Evolutionary conservation across 2,113 vertebrate species (phyloP).

Genomic region (Nothobranchius kuhntae): DNA sequence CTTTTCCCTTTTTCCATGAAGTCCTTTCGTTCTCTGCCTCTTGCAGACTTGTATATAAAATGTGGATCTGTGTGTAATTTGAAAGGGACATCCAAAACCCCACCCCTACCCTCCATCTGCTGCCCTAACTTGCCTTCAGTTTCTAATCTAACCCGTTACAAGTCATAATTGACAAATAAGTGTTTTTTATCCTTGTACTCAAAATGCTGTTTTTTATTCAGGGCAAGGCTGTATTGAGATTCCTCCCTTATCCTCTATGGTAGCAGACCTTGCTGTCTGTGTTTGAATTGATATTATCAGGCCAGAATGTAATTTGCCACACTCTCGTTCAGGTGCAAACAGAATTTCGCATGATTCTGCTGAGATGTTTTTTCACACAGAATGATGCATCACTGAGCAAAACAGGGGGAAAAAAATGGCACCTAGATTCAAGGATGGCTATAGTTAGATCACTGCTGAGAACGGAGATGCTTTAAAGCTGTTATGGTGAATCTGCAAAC

Average conservation of each 20-base stretch:
- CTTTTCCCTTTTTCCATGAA: constrained; percentile 20
- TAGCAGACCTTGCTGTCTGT: constrained; percentile 16
- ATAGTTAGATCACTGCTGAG: constrained; percentile 3
- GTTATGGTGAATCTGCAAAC: no score
- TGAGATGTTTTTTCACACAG: neutral
- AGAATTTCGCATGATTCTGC: constrained; percentile 31
- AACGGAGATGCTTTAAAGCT: neutral
- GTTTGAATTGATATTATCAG: constrained; percentile 33
- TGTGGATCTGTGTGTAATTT: neutral
- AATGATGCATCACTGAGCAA: neutral
- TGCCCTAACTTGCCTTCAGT: constrained; percentile 32
- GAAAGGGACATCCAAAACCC: constrained; percentile 22
- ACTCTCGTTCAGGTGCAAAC: constrained; percentile 27
- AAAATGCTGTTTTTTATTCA: constrained; percentile 32
- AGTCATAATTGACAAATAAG: constrained; percentile 42
- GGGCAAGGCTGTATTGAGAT: constrained; percentile 31
- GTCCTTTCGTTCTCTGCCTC: constrained; percentile 1
- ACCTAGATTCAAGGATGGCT: neutral
- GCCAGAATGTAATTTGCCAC: constrained; percentile 16
- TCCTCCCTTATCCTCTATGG: constrained; percentile 19
- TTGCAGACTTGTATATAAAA: constrained; percentile 13
- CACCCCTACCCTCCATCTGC: neutral
- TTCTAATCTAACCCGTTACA: constrained; percentile 35
- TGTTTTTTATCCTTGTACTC: constrained; percentile 36
- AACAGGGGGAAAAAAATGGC: neutral